Conservation (phyloP, 64 coral and sea anemone genomes). For the Porites lutea region DNA sequence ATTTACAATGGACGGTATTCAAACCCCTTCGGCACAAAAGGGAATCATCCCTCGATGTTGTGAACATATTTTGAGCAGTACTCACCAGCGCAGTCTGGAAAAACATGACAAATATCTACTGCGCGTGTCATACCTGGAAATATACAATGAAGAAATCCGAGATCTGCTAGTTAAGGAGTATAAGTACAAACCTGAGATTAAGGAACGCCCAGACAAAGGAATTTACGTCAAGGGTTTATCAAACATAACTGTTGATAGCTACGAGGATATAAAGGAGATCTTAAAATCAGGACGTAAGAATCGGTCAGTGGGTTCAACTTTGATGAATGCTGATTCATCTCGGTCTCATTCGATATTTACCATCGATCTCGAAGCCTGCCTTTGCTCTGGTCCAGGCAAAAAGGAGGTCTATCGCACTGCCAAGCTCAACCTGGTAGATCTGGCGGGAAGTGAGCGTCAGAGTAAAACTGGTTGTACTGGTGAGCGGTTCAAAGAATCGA, state of each 20-base stretch:
- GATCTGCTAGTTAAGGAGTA: conserved; percentile 84
- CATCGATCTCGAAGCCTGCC: conserved; percentile 74
- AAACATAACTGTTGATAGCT: conserved; percentile 87
- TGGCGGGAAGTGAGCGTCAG: conserved; percentile 94
- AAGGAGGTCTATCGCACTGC: conserved; percentile 82
- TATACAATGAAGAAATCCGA: conserved; percentile 93
- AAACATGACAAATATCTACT: conserved; percentile 74
- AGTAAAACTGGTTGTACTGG: conserved; percentile 89
- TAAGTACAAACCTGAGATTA: conserved; percentile 82
- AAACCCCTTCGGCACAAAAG: conserved; percentile 49
- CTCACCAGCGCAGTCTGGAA: conserved; percentile 20
- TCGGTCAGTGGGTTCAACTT: conserved; percentile 91
- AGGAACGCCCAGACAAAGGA: conserved; percentile 90
- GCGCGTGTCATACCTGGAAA: conserved; percentile 91
- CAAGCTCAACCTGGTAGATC: conserved; percentile 92
- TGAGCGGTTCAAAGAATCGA: conserved; percentile 93
- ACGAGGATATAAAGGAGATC: conserved; percentile 85
- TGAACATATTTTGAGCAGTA: conserved; percentile 78
- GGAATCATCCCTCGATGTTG: conserved; percentile 90
- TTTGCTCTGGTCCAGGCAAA: conserved; percentile 52
- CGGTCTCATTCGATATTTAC: conserved; percentile 94
- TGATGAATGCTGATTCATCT: conserved; percentile 84
- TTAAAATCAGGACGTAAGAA: conserved; percentile 76
- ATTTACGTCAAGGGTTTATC: conserved; percentile 94
- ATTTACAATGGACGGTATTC: conserved; percentile 87